phyloP scores from a whole-genome alignment of 2,797 vertebrate genomes.

The Prionace glauca region DNA sequence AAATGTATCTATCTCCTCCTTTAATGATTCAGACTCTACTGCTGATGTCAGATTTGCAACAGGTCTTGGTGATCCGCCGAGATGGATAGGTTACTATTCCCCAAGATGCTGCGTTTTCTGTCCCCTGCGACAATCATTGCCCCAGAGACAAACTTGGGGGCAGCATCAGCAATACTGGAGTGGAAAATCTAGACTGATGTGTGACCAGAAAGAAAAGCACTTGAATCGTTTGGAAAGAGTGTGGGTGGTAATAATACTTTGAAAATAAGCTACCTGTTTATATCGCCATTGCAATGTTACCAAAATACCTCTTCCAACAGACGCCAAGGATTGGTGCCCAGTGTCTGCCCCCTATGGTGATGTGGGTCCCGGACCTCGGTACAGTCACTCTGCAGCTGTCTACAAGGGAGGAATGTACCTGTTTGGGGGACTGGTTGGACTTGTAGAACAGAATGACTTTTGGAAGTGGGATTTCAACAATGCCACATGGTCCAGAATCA shows the following conservation, averaged over 20 bases:
- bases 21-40: not conserved
- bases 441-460: slow-evolving; percentile 75
- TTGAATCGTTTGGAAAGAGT: not conserved
- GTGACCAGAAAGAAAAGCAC: not conserved
- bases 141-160: not conserved
- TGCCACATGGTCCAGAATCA: slow-evolving; percentile 65
- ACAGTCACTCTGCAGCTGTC: slow-evolving; percentile 66
- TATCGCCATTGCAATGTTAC: not conserved
- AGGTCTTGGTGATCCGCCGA: not conserved
- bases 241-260: not conserved
- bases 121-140: not conserved
- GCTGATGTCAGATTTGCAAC: not conserved
- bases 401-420: slow-evolving; percentile 68
- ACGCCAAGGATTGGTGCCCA: slow-evolving; percentile 60
- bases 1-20: too few species aligned
- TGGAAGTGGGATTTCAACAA: slow-evolving; percentile 69
- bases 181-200: not conserved
- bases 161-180: not conserved
- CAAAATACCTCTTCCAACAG: slow-evolving; percentile 49
- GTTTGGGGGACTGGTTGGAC: slow-evolving; percentile 68
- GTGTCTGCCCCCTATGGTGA: slow-evolving; percentile 46
- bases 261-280: not conserved
- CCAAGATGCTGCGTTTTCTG: not conserved
- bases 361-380: slow-evolving; percentile 66
- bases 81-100: not conserved